Evolutionary conservation across 1,140 invertebrate species (phyloP).

Genomic region (Cepaea nemoralis): DNA sequence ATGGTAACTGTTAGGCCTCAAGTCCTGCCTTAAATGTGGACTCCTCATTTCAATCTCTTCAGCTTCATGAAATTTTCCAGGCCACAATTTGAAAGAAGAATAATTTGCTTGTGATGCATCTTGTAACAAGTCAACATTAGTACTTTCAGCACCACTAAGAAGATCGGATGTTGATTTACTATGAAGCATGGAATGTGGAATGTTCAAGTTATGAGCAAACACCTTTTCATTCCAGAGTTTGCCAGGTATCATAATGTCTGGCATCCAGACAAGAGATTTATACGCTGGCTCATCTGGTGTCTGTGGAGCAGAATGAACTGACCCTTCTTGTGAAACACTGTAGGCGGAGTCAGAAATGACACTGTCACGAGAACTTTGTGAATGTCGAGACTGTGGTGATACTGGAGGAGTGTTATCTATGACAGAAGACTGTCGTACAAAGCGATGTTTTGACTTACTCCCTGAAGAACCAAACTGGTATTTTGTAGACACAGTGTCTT

Average conservation of each 20-base stretch:
- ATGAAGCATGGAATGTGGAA: neutral
- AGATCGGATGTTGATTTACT: neutral
- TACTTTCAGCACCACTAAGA: neutral
- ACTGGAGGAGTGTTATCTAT: slow-evolving; percentile 59
- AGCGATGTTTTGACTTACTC: neutral
- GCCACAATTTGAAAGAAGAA: neutral
- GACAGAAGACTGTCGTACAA: slow-evolving; percentile 38
- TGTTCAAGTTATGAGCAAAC: neutral
- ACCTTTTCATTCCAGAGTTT: neutral
- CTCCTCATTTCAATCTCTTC: neutral
- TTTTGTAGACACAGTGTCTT: slow-evolving; percentile 41
- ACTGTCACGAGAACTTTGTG: slow-evolving; percentile 59
- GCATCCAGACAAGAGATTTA: neutral
- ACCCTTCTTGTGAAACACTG: slow-evolving; percentile 45
- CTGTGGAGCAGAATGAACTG: slow-evolving; percentile 43
- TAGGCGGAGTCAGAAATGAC: slow-evolving; percentile 48
- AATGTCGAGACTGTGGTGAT: slow-evolving; percentile 61
- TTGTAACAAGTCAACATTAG: neutral
- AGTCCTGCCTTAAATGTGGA: neutral
- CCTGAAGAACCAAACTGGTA: neutral
- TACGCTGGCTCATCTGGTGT: slow-evolving; percentile 39
- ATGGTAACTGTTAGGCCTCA: neutral
- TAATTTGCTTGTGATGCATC: neutral
- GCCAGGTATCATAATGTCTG: neutral
- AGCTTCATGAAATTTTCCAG: slow-evolving; percentile 16